These are phyloP conservation scores for Scaptomyza tumidula DNA, from an alignment of 2,888 invertebrate genomes.

Conservation along the genomic window DNA sequence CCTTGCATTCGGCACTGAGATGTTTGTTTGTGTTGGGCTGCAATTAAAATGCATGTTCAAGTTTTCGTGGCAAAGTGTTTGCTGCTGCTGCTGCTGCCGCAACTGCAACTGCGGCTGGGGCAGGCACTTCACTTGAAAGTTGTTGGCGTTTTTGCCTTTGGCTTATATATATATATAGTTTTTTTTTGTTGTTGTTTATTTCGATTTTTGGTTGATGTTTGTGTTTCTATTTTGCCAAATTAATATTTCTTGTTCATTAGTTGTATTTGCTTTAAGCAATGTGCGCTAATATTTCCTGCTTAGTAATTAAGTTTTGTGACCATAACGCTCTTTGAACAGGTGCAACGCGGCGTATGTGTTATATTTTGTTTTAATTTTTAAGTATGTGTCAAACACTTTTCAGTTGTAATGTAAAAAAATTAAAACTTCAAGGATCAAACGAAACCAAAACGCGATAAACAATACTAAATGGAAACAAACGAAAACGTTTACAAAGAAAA, in stretches of 20 bases:
- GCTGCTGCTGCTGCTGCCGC: conserved; percentile 6
- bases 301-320: conserved; percentile 62
- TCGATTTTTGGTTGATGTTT: conserved; percentile 7
- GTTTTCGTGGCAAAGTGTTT: conserved; percentile 70
- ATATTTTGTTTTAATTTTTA: conserved; percentile 24
- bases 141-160: conserved; percentile 24
- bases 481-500: too few species aligned
- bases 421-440: too few species aligned
- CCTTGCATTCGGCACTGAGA: conserved; percentile 45
- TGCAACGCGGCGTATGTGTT: conserved; percentile 72
- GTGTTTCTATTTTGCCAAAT: conserved; percentile 65
- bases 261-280: conserved; percentile 66
- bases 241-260: conserved; percentile 78
- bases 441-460: too few species aligned
- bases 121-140: conserved; percentile 53
- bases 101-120: too few species aligned
- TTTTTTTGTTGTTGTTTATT: conserved; percentile 1
- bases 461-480: too few species aligned
- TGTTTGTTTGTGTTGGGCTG: conserved; percentile 43
- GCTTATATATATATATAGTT: background rate
- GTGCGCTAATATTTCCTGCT: conserved; percentile 64
- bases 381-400: background rate
- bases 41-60: conserved; percentile 78
- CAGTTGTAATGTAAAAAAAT: too few species aligned
- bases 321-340: conserved; percentile 40